These are phyloP conservation scores for Chironomus tentans DNA, from an alignment of 2,888 invertebrate genomes.

Conservation along the genomic window DNA sequence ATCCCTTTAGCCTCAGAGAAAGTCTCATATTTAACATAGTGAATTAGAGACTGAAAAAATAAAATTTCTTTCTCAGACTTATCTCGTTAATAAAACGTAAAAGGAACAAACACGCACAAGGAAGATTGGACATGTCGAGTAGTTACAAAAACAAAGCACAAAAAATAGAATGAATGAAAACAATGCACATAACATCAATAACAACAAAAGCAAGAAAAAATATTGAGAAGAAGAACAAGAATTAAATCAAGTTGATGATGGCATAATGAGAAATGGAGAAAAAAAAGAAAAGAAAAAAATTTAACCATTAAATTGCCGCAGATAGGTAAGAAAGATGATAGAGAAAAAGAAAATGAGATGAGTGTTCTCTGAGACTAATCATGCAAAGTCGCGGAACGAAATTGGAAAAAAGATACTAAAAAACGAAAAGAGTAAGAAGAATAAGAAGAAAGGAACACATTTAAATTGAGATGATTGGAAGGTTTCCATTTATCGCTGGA, in stretches of 20 bases:
- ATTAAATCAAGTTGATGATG: neutral
- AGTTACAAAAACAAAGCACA: too few species aligned
- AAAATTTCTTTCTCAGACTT: too few species aligned
- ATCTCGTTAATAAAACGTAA: too few species aligned
- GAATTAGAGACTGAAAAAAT: too few species aligned
- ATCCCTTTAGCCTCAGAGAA: too few species aligned
- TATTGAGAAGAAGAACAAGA: neutral
- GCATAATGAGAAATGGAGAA: neutral
- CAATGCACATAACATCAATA: neutral
- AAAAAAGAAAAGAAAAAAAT: neutral
- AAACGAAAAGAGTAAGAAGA: neutral
- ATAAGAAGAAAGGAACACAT: neutral
- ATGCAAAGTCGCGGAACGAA: constrained; percentile 8
- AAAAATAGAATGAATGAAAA: too few species aligned
- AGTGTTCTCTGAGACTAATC: constrained; percentile 4
- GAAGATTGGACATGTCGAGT: neutral
- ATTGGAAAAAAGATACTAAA: neutral
- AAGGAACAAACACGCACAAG: neutral
- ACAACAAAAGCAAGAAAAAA: neutral
- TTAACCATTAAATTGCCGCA: neutral
- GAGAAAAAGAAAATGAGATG: neutral
- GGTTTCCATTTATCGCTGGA: too few species aligned
- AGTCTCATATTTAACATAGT: too few species aligned
- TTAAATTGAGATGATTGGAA: too few species aligned
- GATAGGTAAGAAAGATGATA: neutral